Evolutionary conservation across 2,797 vertebrate species (phyloP), one percentile per base, ranked within the genome.

Genomic region (Pseudotriccus pelzelni): DNA sequence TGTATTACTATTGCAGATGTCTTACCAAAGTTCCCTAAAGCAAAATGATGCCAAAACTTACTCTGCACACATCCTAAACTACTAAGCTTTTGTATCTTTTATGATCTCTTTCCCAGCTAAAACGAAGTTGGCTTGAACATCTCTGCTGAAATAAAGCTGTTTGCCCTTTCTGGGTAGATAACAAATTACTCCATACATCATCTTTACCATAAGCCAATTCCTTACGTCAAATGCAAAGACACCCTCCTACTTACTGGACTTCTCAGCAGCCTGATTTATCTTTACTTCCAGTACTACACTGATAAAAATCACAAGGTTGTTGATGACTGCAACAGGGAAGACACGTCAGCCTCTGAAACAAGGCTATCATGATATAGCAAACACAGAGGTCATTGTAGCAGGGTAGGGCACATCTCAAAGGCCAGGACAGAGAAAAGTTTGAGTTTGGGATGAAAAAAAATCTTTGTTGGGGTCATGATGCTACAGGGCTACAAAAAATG

Each of bases 11-110:
- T 13, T 46, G n/a, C 3, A 7, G 62, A 78, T 72, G 20, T 78
- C 82, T 86, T 72, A 89, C 59, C 64, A 87, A 83, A 92, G 89
- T 83, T 78, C 79, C 79, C 87, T 85, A 46, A 64, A 90, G 69
- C 24, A 87, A 86, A 84, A 94, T 44, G 30, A 94, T 90, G 39
- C 60, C 43, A 78, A 41, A 89, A 78, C 37, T 85, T 86, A 67
- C 37, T 55, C 62, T 73, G 58, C 81, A 72, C 47, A 55, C 56
- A 56, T 56, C 60, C 56, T 70, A 84, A 87, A 43, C 34, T 87
- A 55, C 63, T 84, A 76, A 84, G 41, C 47, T 49, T 8, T 55
- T 34, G 39, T 82, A 80, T 50, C 4, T 83, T 73, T 80, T 47
- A 49, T 56, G 14, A 87, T 79, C 24, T 79, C 18, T 86, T 94